Evolutionary conservation across 2,888 invertebrate species (phyloP), one percentile per base, ranked within the genome.

Genomic region (Drosophila niveifrons): DNA sequence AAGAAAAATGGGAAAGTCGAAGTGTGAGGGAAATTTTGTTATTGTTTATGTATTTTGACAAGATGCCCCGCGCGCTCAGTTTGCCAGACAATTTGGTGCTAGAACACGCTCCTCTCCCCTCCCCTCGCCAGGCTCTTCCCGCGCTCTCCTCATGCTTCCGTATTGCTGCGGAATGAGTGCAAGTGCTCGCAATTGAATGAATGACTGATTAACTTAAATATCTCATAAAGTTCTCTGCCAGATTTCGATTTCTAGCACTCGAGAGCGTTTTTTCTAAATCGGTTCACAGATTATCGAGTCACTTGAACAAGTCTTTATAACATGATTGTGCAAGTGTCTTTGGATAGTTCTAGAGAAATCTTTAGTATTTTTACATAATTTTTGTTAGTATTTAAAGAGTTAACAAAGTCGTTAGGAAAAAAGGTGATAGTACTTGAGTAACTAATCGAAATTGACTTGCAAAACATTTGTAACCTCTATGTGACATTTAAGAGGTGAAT

Each of bases 41-140:
- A 78, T 85, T 91, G 92, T 91, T 91, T 91, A 92, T 86, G 78
- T 91, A 91, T 91, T 91, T 91, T 91, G 91, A 91, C 92, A 92
- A 86, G 88, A 82, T 90, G 80, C 80, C 63, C 76, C 66, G 80
- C 77, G 72, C 51, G 51, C 74, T 75, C 74, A 69, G 72, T 72
- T 78, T 83, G 79, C 90, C 89, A 88, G 87, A 90, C 90, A 88
- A 77, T 64, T 80, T 75, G 88, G 90, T 76, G 80, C 82, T 75
- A 63, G 41, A 68, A 61, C 31, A 11, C 13, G 2, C 17, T 2
- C n/a, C 9, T 8, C 29, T n/a, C 9, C 3, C 7, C 18, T 10
- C n/a, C 0, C 15, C 9, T 11, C 3, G n/a, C 56, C 23, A 56
- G 23, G 13, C 36, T 28, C 11, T 17, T n/a, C n/a, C 44, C 17